These are phyloP conservation scores for Poeciliopsis turneri DNA, from an alignment of 2,797 vertebrate genomes.

Conservation along the genomic window DNA sequence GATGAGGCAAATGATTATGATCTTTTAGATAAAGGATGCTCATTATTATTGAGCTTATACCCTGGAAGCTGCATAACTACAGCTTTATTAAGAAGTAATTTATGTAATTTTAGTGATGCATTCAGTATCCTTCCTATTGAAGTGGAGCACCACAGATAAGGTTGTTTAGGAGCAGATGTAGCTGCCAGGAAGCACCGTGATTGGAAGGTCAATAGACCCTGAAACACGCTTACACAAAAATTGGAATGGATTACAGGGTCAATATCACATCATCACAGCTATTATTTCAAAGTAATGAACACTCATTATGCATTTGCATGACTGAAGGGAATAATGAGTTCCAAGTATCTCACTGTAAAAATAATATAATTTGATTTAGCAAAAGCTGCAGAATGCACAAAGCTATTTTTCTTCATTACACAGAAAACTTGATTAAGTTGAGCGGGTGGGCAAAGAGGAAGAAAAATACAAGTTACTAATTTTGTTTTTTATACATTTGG, in stretches of 20 bases:
- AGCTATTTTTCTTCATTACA: neutral
- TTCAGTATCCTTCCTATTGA: conserved; percentile 40
- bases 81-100: conserved; percentile 1
- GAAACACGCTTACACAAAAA: conserved; percentile 59
- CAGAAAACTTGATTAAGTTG: neutral
- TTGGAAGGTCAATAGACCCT: conserved; percentile 62
- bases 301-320: conserved; percentile 57
- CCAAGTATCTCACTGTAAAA: conserved; percentile 16
- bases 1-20: conserved; percentile 16
- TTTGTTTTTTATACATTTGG: neutral
- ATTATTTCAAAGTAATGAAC: conserved; percentile 56
- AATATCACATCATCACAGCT: conserved; percentile 63
- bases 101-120: conserved; percentile 37
- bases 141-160: conserved; percentile 37
- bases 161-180: conserved; percentile 32
- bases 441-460: neutral
- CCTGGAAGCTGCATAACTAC: neutral
- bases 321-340: conserved; percentile 49
- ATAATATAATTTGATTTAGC: conserved; percentile 1
- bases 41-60: neutral
- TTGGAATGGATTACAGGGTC: conserved; percentile 77
- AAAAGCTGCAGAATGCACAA: neutral
- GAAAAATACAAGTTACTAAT: neutral
- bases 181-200: conserved; percentile 50
- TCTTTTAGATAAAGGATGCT: neutral